Conservation (phyloP, 2,888 invertebrate genomes). For the Agrochola macilenta region DNA sequence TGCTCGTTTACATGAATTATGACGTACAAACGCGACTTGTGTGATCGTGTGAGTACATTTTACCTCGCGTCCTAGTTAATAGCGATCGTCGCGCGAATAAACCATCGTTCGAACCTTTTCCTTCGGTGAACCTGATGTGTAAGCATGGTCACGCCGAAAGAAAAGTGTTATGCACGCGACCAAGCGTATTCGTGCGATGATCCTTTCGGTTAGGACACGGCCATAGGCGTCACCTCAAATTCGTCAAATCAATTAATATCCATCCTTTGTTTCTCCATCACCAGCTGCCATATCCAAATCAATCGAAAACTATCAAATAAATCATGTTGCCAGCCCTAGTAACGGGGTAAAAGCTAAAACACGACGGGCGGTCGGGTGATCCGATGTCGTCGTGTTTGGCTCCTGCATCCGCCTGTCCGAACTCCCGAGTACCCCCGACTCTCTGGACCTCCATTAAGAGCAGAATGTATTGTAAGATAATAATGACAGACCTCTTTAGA, state of each 20-base stretch:
- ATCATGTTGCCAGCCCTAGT: slow-evolving; percentile 67
- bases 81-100: too few species aligned
- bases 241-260: slow-evolving; percentile 32
- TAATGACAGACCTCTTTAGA: slow-evolving; percentile 61
- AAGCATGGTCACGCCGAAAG: too few species aligned
- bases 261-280: slow-evolving; percentile 20
- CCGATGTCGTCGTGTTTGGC: slow-evolving; percentile 62
- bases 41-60: too few species aligned
- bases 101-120: too few species aligned
- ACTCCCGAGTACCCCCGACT: slow-evolving; percentile 3
- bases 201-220: too few species aligned
- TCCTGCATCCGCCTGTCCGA: slow-evolving; percentile 70
- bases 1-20: too few species aligned
- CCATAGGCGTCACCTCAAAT: slow-evolving; percentile 1
- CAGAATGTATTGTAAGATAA: slow-evolving; percentile 64
- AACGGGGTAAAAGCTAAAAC: slow-evolving; percentile 73
- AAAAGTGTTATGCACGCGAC: too few species aligned
- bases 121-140: too few species aligned
- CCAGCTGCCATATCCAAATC: slow-evolving; percentile 8
- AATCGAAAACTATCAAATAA: slow-evolving; percentile 21
- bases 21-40: too few species aligned
- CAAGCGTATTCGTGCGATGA: too few species aligned
- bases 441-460: slow-evolving; percentile 63
- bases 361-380: slow-evolving; percentile 67
- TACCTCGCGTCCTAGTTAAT: too few species aligned